Evolutionary conservation across 1,140 invertebrate genomes (phyloP), one percentile per base, ranked within the genome.

Genomic region (Ips nitidus): DNA sequence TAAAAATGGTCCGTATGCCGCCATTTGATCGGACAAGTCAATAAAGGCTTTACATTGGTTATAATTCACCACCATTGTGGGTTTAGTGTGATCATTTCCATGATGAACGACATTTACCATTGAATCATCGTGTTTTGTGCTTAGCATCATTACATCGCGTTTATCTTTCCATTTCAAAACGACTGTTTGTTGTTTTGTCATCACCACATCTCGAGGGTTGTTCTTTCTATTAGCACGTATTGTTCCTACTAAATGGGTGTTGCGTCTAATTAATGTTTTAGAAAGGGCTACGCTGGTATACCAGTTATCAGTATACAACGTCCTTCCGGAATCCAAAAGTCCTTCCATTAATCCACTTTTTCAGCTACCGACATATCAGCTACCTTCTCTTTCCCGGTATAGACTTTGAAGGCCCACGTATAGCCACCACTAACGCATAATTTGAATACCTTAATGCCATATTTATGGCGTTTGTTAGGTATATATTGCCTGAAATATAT

Each of bases 261-360:
- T 39, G 43, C 42, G 36, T 45, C 57, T 58, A 47, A 45, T 60
- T 2, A 70, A 41, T 38, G 60, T 42, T 0, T 81, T 66, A 58
- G 80, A 79, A 59, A 83, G 73, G 61, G 75, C 40, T 68, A 82
- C 73, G 72, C 80, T 81, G 45, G 74, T 80, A 70, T 81, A 83
- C 73, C 74, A 82, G 70, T 73, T 79, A 69, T 72, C 70, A 6
- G 73, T 76, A 73, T 62, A 77, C 6, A 73, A 36, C 52, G 66
- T 73, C 41, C 64, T 52, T 41, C 63, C 69, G 41, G 37, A 7
- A 7, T 52, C 52, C 40, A 65, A 50, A n/a, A 70, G 41, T 36
- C 8, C 38, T 4, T 36, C 38, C 37, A 62, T 53, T 42, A 69
- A n/a, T 22, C n/a, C 43, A 71, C 70, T 60, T 36, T 64, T 64